Evolutionary conservation across 2,113 vertebrate genomes (phyloP), one percentile per base, ranked within the genome.

Genomic region (Acanthisitta chloris): DNA sequence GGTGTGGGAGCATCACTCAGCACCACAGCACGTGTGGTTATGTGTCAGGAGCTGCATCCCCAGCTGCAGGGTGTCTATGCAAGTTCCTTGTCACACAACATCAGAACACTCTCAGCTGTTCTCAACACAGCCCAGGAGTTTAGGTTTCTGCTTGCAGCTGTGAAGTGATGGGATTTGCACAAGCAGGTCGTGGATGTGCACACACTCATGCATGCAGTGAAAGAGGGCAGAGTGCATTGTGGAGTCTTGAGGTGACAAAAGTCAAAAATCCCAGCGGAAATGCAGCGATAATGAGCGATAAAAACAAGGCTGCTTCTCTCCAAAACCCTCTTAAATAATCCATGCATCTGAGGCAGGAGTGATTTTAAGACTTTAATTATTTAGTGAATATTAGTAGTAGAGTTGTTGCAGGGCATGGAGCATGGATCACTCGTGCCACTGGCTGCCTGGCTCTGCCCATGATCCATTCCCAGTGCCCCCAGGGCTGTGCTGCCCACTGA

Each of bases 351-450:
- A 84, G 86, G 69, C 86, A 94, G 89, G 6, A 92, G 89, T 92
- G 95, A 96, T 79, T 94, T 96, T 94, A 92, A 88, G 90, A 24
- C 69, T 58, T 97, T 34, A 92, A 95, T 94, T 95, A 96, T 95
- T 97, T 34, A 97, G 90, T 57, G 81, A 43, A 8, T 91, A 81
- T 82, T 81, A 90, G 84, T 48, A 65, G 73, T 10, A 7, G 70
- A 58, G 64, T 24, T 79, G 65, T 87, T 45, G 55, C 14, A 14
- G 48, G 55, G 81, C 74, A 36, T 1, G 3, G 66, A 38, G 79
- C 10, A 34, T 33, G 26, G 72, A 45, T 61, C 5, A 14, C 65
- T 84, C 14, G 14, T 1, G 6, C 79, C 11, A 3, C 52, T 4
- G 18, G 6, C 58, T 42, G 48, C 58, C 33, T 5, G 0, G 57